Percentiles rank a stretch among this genome's conserved stretches.
These are phyloP conservation scores for Rhombomys opimus DNA, from an alignment of 2,113 vertebrate genomes.

Conservation along the genomic window DNA sequence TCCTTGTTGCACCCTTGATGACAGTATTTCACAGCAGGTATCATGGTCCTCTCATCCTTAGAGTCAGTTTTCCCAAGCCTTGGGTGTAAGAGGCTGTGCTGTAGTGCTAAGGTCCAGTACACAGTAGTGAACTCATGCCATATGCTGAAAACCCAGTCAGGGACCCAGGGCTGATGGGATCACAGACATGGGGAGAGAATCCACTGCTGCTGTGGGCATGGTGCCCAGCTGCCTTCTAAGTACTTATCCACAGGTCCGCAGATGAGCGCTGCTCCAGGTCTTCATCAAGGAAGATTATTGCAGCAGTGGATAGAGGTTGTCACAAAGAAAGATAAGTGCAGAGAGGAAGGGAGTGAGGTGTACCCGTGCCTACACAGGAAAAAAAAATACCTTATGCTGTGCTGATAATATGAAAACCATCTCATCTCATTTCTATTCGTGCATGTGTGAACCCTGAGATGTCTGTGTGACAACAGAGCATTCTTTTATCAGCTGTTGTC, in stretches of 20 bases:
- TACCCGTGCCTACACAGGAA: background rate
- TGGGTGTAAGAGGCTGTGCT: background rate
- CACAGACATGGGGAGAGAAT: background rate
- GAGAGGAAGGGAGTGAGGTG: background rate
- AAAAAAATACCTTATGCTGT: background rate
- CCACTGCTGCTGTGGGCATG: background rate
- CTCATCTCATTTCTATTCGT: background rate
- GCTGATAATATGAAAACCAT: background rate
- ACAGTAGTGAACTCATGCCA: background rate
- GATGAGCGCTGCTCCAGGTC: background rate
- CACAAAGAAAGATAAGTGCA: background rate
- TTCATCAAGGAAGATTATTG: background rate
- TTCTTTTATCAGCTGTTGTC: background rate
- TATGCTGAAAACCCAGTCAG: background rate
- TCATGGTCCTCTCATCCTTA: background rate
- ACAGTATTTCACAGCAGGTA: background rate
- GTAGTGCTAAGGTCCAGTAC: background rate
- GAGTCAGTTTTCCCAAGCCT: background rate
- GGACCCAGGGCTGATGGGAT: background rate
- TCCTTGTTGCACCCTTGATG: background rate
- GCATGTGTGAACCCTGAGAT: background rate
- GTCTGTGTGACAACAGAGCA: background rate
- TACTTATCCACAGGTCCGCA: background rate
- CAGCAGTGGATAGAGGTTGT: background rate
- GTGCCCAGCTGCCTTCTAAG: too few relatives aligned